Conservation (phyloP, 1,140 invertebrate genomes). For the Macrosteles quadrilineatus region DNA sequence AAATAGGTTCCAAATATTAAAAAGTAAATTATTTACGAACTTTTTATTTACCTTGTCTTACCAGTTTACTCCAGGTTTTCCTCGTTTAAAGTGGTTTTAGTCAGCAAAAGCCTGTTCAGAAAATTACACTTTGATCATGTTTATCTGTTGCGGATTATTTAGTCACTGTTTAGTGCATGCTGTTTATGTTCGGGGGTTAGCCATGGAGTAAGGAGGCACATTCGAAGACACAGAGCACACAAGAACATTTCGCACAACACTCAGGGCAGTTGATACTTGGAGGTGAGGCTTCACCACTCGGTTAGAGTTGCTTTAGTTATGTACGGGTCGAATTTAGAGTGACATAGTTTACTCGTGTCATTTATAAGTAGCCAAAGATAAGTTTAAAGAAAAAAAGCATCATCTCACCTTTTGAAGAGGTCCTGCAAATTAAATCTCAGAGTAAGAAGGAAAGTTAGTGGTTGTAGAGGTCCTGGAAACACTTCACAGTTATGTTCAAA, state of each 20-base stretch:
- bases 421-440: not conserved
- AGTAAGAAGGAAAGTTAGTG: not conserved
- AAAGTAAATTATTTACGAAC: slow-evolving; percentile 19
- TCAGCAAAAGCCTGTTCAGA: slow-evolving; percentile 26
- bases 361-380: slow-evolving; percentile 3
- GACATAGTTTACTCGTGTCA: slow-evolving; percentile 12
- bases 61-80: slow-evolving; percentile 17
- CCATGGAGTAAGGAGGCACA: not conserved
- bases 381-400: slow-evolving; percentile 1
- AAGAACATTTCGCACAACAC: not conserved
- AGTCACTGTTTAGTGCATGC: slow-evolving; percentile 14
- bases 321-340: slow-evolving; percentile 28
- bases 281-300: slow-evolving; percentile 46
- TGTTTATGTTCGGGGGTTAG: not conserved
- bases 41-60: slow-evolving; percentile 34
- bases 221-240: not conserved
- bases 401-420: slow-evolving; percentile 17
- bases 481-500: not conserved
- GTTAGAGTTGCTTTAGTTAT: slow-evolving; percentile 6
- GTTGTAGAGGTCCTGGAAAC: not conserved
- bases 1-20: slow-evolving; percentile 12
- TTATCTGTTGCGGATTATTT: not conserved
- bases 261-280: slow-evolving; percentile 51
- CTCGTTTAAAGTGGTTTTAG: slow-evolving; percentile 22
- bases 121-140: slow-evolving; percentile 21